phyloP scores from a whole-genome alignment of 2,113 vertebrate genomes.

The Psettodes erumei region DNA sequence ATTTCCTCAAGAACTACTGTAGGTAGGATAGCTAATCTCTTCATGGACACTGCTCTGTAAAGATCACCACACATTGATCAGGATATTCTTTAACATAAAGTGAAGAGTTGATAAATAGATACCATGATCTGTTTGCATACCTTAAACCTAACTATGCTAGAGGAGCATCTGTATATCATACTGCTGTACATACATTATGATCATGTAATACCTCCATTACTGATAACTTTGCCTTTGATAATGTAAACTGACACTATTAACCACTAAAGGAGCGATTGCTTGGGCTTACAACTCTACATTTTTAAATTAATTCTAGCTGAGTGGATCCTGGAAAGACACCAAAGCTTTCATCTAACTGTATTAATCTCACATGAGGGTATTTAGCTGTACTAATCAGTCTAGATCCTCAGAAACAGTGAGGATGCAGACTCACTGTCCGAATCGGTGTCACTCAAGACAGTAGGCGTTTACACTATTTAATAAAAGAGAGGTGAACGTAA shows the following conservation, averaged over 20 bases:
- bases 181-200: slow-evolving; percentile 49
- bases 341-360: slow-evolving; percentile 37
- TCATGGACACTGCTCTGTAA: slow-evolving; percentile 35
- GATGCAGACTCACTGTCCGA: no score
- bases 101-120: slow-evolving; percentile 37
- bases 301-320: slow-evolving; percentile 48
- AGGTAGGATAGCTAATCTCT: slow-evolving; percentile 38
- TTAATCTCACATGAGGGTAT: slow-evolving; percentile 23
- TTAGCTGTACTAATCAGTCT: slow-evolving; percentile 39
- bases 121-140: slow-evolving; percentile 29
- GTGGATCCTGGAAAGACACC: slow-evolving; percentile 14
- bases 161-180: slow-evolving; percentile 41
- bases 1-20: slow-evolving; percentile 26
- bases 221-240: slow-evolving; percentile 24
- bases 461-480: slow-evolving; percentile 41
- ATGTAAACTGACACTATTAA: slow-evolving; percentile 37
- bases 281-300: slow-evolving; percentile 36
- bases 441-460: slow-evolving; percentile 27
- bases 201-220: slow-evolving; percentile 42
- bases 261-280: slow-evolving; percentile 15
- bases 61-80: slow-evolving; percentile 16
- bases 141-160: slow-evolving; percentile 36
- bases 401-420: slow-evolving; percentile 19
- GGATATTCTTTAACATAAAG: slow-evolving; percentile 22
- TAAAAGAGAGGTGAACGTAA: slow-evolving; percentile 35